Conservation (phyloP, 1,140 invertebrate species). For the Cepaea nemoralis region DNA sequence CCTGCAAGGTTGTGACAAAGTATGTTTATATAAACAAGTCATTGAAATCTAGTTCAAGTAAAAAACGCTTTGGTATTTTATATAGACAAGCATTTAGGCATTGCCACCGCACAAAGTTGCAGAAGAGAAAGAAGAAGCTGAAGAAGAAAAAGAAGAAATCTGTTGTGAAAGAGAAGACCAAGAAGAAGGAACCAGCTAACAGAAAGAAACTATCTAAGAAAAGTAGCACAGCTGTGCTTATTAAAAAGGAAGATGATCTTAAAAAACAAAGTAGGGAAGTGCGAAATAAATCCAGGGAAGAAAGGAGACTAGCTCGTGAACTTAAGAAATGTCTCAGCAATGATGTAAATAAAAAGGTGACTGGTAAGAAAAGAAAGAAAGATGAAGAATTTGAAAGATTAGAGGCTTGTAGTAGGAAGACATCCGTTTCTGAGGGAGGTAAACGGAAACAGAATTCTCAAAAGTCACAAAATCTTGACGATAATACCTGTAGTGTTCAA, state of each 20-base stretch:
- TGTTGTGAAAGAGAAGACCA: background rate
- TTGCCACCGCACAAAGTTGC: background rate
- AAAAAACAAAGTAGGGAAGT: background rate
- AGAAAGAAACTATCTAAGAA: background rate
- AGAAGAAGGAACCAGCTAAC: background rate
- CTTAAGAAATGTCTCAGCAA: background rate
- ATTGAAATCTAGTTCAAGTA: background rate
- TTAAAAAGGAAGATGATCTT: background rate
- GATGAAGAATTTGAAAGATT: background rate
- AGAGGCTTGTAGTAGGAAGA: background rate
- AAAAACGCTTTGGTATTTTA: constrained; percentile 20
- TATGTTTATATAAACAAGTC: constrained; percentile 23
- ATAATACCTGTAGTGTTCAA: background rate
- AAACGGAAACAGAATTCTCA: background rate
- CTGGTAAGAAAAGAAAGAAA: background rate
- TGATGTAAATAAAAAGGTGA: background rate
- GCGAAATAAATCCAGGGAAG: background rate
- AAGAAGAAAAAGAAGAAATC: background rate
- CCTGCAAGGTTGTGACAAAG: constrained; percentile 20
- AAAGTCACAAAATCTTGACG: background rate
- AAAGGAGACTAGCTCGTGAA: background rate
- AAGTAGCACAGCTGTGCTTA: background rate
- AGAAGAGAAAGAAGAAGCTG: background rate
- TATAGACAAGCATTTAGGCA: constrained; percentile 33
- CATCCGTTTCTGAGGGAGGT: background rate